Base-by-base conservation (phyloP, 2,888 invertebrate species). In the Nemurella pictetii region DNA sequence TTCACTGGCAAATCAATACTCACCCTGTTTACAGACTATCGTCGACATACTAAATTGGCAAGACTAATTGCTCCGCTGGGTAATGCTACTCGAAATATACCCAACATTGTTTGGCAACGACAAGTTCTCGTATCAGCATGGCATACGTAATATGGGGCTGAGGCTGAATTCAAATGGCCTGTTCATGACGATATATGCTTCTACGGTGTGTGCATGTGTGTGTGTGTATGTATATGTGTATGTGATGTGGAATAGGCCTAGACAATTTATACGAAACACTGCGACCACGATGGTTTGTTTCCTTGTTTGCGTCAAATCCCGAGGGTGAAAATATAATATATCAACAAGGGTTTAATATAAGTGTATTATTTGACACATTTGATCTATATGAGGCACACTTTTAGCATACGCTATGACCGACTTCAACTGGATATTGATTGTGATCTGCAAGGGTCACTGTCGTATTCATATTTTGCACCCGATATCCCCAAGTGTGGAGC, bases 81-180 rank as follows among this genome's bases (percentile, higher is more conserved):
- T 26, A 7, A 28, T 75, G 4, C 5, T 12, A 75, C 75, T 28
- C 75, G 26, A 28, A 27, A 75, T 75, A 75, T 26, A 75, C 20
- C 55, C 1, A 75, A 28, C 28, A 75, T 20, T 75, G 75, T 28
- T 5, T 25, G 27, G 12, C 26, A 2, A 75, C 75, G 75, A 26
- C 26, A 28, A 75, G 28, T 75, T 75, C 75, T 28, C 12, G 75
- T 28, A 26, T 75, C 75, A 15, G 75, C 20, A 12, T 26, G 28
- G 75, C 75, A 75, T 75, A 75, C 75, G 28, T 27, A 75, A 75
- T 28, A 2, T 27, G 26, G 15, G 3, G 75, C 75, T 12, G 27
- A 1, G 78, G 28, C 9, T 78, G 78, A 78, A 78, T 78, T 27
- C 30, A 78, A 78, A 78, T 78, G 78, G 29, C 78, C 78, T 78